These are phyloP conservation scores for Temnothorax unifasciatus DNA, from an alignment of 2,888 invertebrate species.

Conservation along the genomic window DNA sequence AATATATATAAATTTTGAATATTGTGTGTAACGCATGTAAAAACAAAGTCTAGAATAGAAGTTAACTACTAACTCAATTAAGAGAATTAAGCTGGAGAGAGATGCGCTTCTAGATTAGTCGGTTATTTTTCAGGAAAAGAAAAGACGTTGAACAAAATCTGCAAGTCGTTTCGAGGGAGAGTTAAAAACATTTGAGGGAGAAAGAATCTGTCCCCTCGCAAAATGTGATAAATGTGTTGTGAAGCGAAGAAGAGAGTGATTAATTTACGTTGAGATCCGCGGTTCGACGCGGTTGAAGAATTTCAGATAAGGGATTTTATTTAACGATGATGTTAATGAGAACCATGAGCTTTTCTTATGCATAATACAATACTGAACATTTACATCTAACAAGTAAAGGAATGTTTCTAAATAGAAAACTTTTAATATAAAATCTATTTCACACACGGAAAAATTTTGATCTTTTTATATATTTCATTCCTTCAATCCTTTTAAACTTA, in stretches of 20 bases:
- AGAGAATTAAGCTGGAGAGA: slow-evolving; percentile 13
- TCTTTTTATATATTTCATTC: neutral
- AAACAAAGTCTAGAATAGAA: neutral
- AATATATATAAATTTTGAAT: neutral
- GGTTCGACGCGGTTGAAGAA: slow-evolving; percentile 37
- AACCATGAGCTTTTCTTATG: slow-evolving; percentile 29
- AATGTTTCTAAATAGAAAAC: neutral
- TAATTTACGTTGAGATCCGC: slow-evolving; percentile 53
- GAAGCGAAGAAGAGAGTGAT: slow-evolving; percentile 52
- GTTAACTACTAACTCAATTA: slow-evolving; percentile 22
- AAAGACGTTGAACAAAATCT: slow-evolving; percentile 53
- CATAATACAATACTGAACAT: slow-evolving; percentile 25
- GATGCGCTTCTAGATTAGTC: slow-evolving; percentile 11
- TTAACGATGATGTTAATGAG: slow-evolving; percentile 42
- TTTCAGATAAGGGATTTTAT: slow-evolving; percentile 25
- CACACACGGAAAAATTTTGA: neutral
- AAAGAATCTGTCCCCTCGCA: slow-evolving; percentile 24
- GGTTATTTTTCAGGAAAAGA: slow-evolving; percentile 25
- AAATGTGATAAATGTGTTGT: slow-evolving; percentile 66
- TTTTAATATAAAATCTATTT: slow-evolving; percentile 5
- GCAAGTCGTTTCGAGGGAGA: slow-evolving; percentile 30
- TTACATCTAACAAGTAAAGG: neutral
- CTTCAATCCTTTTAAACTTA: neutral
- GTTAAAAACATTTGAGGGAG: slow-evolving; percentile 51
- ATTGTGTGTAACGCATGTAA: neutral